Evolutionary conservation across 2,888 invertebrate genomes (phyloP), one percentile per base, ranked within the genome.

Genomic region (Strigamia maritima): DNA sequence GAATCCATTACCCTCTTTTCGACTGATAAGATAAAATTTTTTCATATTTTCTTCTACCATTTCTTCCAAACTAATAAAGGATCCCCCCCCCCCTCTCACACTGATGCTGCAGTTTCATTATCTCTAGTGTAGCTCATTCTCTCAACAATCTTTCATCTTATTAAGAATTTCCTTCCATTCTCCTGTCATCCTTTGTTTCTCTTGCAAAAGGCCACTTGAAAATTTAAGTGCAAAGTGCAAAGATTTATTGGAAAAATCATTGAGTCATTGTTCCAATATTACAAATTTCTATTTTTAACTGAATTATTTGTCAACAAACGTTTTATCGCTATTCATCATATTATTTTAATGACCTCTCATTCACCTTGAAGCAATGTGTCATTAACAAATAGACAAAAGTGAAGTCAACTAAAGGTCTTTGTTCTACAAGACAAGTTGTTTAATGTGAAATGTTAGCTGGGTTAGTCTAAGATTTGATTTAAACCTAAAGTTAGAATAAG

Each of bases 101-200:
- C 22, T 16, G n/a, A n/a, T n/a, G 60, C n/a, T 12, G 16, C 60
- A 60, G 60, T 60, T 60, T 60, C 60, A 60, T 60, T 60, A 60
- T 60, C 60, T 60, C 60, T 60, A 19, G 24, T 60, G 60, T 60
- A 24, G 22, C 60, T 60, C 60, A 44, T 60, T 8, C 19, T 60
- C 60, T 60, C n/a, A 22, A 60, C 3, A 60, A 60, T 60, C 60
- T 60, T 60, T 60, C 60, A 60, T 60, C 60, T n/a, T 60, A 60
- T 60, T 60, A 60, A 60, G 60, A 60, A 22, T 60, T 60, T 19
- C 24, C 60, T 60, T 60, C 22, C 60, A 60, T 60, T 60, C 60
- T 22, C 22, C 24, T 60, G 31, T 31, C 31, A 22, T 16, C 54
- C n/a, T 60, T 60, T 60, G 60, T 60, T 60, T 60, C 60, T 19